Conservation (phyloP, 2,113 vertebrate genomes). For the Labeo rohita region DNA sequence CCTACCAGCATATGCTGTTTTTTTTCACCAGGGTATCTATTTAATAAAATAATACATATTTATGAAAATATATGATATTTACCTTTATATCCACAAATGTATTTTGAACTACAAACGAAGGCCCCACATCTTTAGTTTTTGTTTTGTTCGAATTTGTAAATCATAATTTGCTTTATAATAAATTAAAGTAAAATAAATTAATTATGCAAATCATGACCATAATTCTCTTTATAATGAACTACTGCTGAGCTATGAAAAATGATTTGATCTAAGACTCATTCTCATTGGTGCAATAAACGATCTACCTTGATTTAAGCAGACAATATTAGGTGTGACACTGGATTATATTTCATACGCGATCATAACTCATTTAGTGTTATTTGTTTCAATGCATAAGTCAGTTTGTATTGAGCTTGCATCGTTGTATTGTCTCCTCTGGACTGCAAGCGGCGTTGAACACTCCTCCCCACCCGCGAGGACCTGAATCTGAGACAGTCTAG, state of each 20-base stretch:
- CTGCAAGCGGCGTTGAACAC: not conserved
- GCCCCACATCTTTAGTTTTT: no score
- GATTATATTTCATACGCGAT: not conserved
- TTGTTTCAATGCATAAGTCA: not conserved
- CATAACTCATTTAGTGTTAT: not conserved
- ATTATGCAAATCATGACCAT: not conserved
- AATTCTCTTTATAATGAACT: not conserved
- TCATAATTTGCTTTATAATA: not conserved
- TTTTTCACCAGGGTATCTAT: no score
- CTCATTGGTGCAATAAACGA: not conserved
- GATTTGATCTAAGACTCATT: not conserved
- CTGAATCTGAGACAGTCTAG: not conserved
- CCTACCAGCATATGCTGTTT: no score
- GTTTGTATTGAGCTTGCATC: not conserved
- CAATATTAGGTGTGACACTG: conserved; percentile 2
- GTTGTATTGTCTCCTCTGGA: not conserved
- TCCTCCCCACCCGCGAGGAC: not conserved
- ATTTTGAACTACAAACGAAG: not conserved
- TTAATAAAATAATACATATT: no score
- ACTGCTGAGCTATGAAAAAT: not conserved
- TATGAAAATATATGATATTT: no score
- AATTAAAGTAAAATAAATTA: not conserved
- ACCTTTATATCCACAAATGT: not conserved
- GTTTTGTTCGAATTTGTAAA: no score
- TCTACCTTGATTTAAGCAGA: not conserved